A percentile compares a stretch with the other conserved stretches of the same genome.
phyloP scores from a whole-genome alignment of 30 jellyfish, hydroid and myxozoan species.

The Hydra vulgaris region DNA sequence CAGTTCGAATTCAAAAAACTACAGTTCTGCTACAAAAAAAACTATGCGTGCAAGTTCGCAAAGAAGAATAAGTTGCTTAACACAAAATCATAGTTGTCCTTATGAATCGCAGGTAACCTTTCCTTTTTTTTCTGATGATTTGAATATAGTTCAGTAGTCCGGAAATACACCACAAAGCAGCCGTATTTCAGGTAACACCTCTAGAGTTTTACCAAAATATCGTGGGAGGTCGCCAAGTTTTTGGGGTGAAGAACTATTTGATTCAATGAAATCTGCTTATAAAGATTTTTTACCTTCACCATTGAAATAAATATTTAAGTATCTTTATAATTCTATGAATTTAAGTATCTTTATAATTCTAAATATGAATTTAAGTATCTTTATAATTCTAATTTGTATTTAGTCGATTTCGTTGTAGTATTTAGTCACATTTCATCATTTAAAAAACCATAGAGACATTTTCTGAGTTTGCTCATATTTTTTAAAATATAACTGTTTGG shows the following conservation, averaged over 20 bases:
- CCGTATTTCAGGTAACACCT: not conserved
- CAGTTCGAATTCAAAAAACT: conserved; percentile 2
- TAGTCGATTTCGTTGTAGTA: no score
- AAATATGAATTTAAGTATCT: no score
- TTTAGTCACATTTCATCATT: no score
- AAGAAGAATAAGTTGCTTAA: not conserved
- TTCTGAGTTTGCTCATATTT: no score
- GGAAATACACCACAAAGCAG: not conserved
- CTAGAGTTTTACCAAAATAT: conserved; percentile 14
- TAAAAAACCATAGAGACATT: no score
- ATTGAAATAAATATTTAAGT: no score
- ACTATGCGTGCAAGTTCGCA: not conserved
- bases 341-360: no score
- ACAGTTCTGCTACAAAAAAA: conserved; percentile 12
- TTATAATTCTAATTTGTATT: no score
- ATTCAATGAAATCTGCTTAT: conserved; percentile 13
- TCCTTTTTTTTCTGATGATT: not conserved
- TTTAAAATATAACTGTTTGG: no score
- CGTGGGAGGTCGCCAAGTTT: conserved; percentile 2
- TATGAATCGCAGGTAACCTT: not conserved
- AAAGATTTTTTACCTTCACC: conserved; percentile 30
- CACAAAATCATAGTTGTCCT: conserved; percentile 25
- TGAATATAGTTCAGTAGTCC: not conserved
- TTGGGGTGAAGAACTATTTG: not conserved
- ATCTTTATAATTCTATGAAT: no score